These are phyloP conservation scores for Byasa hedistus DNA, from an alignment of 2,888 invertebrate genomes.

Conservation along the genomic window DNA sequence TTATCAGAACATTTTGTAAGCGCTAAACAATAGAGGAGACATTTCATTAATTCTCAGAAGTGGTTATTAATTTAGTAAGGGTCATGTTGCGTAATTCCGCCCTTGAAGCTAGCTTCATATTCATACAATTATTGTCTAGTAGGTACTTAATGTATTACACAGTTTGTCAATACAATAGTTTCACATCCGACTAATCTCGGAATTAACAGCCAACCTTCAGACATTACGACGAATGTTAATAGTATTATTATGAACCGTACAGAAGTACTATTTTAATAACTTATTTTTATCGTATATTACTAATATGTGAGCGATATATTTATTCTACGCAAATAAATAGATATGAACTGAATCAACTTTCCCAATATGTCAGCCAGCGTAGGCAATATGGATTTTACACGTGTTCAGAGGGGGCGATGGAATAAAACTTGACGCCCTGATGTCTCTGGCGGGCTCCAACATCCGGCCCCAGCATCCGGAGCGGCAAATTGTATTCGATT, in stretches of 20 bases:
- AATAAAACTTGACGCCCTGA: constrained; percentile 30
- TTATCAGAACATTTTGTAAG: neutral
- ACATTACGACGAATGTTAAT: too few species aligned
- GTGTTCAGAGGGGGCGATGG: constrained; percentile 19
- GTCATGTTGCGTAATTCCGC: neutral
- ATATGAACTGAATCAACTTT: constrained; percentile 19
- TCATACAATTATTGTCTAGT: neutral
- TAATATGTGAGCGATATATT: neutral
- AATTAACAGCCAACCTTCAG: too few species aligned
- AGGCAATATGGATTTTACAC: constrained; percentile 27
- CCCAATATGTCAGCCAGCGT: constrained; percentile 14
- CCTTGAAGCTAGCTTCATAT: neutral
- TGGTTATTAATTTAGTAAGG: neutral
- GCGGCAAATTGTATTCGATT: constrained; percentile 31
- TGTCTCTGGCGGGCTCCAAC: constrained; percentile 27
- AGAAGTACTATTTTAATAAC: neutral
- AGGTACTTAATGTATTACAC: neutral
- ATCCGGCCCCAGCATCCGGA: constrained; percentile 28
- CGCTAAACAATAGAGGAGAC: neutral
- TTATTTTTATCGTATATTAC: neutral
- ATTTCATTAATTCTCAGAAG: constrained; percentile 1
- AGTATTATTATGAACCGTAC: neutral
- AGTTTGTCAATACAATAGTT: neutral
- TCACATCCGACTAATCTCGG: too few species aligned
- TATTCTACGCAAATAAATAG: constrained; percentile 11